Evolutionary conservation across 92 coral and sea anemone species (phyloP).

Genomic region (Plumapathes pennacea): DNA sequence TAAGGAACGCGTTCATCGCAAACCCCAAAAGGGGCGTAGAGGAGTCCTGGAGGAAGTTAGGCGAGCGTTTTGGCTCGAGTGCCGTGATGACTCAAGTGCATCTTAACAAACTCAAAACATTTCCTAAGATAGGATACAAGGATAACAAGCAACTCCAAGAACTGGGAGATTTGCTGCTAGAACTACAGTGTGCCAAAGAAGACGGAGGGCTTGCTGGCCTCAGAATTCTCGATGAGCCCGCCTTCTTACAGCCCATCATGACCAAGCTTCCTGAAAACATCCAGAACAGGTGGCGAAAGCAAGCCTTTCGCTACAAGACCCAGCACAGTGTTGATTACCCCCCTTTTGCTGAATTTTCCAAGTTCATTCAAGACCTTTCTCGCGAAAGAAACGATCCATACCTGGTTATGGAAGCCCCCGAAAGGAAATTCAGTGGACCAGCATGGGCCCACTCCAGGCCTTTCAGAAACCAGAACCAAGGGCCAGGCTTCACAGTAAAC

Average conservation of each 20-base stretch:
- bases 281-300: conserved; percentile 61
- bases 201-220: conserved; percentile 46
- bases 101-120: conserved; percentile 2
- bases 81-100: conserved; percentile 4
- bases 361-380: conserved; percentile 36
- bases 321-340: conserved; percentile 36
- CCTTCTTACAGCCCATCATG: conserved; percentile 26
- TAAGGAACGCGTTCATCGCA: conserved; percentile 1
- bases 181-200: conserved; percentile 42
- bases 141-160: conserved; percentile 32
- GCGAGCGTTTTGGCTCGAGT: conserved; percentile 11
- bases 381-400: conserved; percentile 52
- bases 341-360: conserved; percentile 38
- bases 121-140: background rate
- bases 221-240: conserved; percentile 42
- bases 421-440: too few relatives aligned
- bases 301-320: conserved; percentile 32
- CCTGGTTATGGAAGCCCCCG: conserved; percentile 12
- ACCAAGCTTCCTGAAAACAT: conserved; percentile 42
- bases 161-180: conserved; percentile 45
- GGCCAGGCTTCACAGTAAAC: conserved; percentile 5
- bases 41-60: conserved; percentile 7
- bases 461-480: background rate
- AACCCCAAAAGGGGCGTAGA: background rate
- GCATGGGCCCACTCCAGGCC: background rate